Conservation (phyloP, 2,888 invertebrate species). For the Blastobasis lacticolella region DNA sequence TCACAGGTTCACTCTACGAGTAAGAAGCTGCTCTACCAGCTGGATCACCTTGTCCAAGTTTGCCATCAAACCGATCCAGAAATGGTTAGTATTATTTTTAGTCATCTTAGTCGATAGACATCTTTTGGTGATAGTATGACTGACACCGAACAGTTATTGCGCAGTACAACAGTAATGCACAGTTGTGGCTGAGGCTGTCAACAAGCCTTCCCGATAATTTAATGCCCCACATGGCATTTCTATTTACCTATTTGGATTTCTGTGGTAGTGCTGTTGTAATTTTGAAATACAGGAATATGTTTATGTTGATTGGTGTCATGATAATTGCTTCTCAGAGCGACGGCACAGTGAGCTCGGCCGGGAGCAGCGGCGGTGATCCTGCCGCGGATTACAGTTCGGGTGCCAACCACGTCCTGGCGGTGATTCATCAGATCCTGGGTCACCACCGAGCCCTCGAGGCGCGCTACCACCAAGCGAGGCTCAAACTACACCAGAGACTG, state of each 20-base stretch:
- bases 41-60: conserved; percentile 96
- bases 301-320: neutral
- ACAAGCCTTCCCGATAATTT: too few species aligned
- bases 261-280: too few species aligned
- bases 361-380: conserved; percentile 84
- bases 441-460: conserved; percentile 96
- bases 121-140: too few species aligned
- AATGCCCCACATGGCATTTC: too few species aligned
- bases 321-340: conserved; percentile 36
- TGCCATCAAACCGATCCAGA: conserved; percentile 92
- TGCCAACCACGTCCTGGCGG: conserved; percentile 95
- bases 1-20: conserved; percentile 93
- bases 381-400: conserved; percentile 97
- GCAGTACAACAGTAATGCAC: too few species aligned
- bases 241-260: too few species aligned
- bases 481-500: conserved; percentile 94
- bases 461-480: conserved; percentile 95
- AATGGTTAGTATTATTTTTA: conserved; percentile 38
- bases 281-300: too few species aligned
- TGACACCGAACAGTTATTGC: too few species aligned
- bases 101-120: neutral
- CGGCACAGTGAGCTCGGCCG: conserved; percentile 67
- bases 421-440: conserved; percentile 96
- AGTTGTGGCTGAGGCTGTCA: too few species aligned
- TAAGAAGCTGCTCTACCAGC: conserved; percentile 95